phyloP scores from a whole-genome alignment of 92 coral and sea anemone species.

The Porites cylindrica region DNA sequence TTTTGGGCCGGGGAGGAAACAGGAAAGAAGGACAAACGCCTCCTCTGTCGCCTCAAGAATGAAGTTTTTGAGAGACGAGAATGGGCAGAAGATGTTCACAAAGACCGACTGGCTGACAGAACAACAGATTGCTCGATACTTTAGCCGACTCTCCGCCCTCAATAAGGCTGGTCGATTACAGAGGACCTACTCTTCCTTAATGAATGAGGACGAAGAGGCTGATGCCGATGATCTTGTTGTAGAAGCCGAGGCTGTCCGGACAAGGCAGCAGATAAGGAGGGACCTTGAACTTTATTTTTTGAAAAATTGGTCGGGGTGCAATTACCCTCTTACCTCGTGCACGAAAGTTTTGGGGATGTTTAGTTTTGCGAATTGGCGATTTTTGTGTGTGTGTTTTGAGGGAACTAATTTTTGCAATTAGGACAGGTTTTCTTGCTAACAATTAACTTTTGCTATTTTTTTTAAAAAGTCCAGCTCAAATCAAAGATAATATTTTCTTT shows the following conservation, averaged over 20 bases:
- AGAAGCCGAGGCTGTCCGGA: conserved; percentile 17
- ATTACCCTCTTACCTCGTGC: too few relatives aligned
- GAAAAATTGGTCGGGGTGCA: background rate
- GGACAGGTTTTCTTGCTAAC: too few relatives aligned
- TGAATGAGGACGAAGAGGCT: conserved; percentile 24
- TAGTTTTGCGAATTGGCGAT: too few relatives aligned
- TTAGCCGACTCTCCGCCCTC: conserved; percentile 29
- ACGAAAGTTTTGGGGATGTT: too few relatives aligned
- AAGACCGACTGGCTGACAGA: conserved; percentile 29
- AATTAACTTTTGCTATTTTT: too few relatives aligned
- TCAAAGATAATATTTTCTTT: too few relatives aligned
- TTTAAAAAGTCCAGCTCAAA: too few relatives aligned
- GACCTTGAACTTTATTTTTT: background rate
- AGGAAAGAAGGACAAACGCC: conserved; percentile 55
- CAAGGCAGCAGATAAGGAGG: conserved; percentile 21
- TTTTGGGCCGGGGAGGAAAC: conserved; percentile 55
- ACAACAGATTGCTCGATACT: conserved; percentile 20
- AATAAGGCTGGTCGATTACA: conserved; percentile 14
- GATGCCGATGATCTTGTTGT: conserved; percentile 2
- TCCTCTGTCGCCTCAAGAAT: conserved; percentile 35
- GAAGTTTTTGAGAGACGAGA: conserved; percentile 18
- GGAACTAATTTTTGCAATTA: too few relatives aligned
- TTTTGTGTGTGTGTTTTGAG: too few relatives aligned
- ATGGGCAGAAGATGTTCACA: conserved; percentile 18
- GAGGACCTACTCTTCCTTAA: conserved; percentile 1